These are phyloP conservation scores for Zelostemma sp. DNA, from an alignment of 1,140 invertebrate genomes.

Conservation along the genomic window DNA sequence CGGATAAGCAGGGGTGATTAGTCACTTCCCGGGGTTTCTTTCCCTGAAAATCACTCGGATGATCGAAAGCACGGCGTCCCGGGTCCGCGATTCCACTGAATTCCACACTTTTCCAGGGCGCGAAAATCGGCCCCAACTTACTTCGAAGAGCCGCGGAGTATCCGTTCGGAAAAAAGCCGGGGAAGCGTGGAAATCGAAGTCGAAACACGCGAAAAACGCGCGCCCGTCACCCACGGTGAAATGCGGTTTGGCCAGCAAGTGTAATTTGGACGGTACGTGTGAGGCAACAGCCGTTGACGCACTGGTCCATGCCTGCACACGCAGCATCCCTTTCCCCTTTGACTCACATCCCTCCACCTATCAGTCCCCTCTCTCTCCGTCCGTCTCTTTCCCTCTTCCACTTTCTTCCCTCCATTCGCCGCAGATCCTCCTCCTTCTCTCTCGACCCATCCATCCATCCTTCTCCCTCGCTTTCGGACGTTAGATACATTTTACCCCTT, in stretches of 20 bases:
- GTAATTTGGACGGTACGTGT: constrained; percentile 71
- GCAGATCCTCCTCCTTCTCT: constrained; percentile 27
- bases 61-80: no score
- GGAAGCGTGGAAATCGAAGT: no score
- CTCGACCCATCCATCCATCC: constrained; percentile 38
- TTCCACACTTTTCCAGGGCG: no score
- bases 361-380: constrained; percentile 48
- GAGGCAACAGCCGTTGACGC: constrained; percentile 71
- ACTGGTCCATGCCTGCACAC: constrained; percentile 72
- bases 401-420: constrained; percentile 26
- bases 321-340: constrained; percentile 67
- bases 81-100: no score
- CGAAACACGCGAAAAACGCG: constrained; percentile 4
- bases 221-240: constrained; percentile 33
- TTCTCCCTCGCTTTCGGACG: constrained; percentile 44
- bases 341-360: constrained; percentile 42
- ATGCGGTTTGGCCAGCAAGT: constrained; percentile 63
- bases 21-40: no score
- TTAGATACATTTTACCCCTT: constrained; percentile 38
- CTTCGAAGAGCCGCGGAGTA: constrained; percentile 2
- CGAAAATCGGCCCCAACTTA: constrained; percentile 7
- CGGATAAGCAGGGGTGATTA: no score
- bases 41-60: no score
- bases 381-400: constrained; percentile 44
- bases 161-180: no score